Base-by-base conservation (phyloP, 2,113 vertebrate genomes). In the Etia nguti region DNA sequence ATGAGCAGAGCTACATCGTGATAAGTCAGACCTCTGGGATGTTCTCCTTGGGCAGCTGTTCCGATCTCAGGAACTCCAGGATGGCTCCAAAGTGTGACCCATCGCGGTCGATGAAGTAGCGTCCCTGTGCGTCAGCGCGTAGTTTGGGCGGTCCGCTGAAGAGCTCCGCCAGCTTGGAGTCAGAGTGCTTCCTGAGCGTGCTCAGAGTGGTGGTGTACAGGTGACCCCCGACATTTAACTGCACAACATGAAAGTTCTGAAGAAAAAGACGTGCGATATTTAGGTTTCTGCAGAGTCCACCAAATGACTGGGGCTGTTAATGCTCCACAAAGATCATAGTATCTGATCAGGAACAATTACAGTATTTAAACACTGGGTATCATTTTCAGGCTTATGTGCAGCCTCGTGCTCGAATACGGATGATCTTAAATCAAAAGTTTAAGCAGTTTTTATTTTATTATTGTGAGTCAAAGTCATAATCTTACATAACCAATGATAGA, bases 21-120 rank as follows among this genome's bases (percentile, higher is more conserved):
- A 50, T 31, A 2, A 50, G 10, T 24, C 80, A 1, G 5, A 95
- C 97, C 1, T 98, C 97, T 7, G 75, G 93, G 85, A 98, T 38
- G 84, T 97, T 92, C 55, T 96, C 91, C 0, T 90, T 94, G 54
- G 98, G 98, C 62, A 98, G 88, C 31, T 91, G 92, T 11, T 97
- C 97, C 0, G 96, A 97, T 13, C 98, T 96, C 81, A 99, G 96
- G 92, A 97, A 99, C 54, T 98, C 97, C 55, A 99, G 86, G 80
- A 99, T 91, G 50, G 96, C 95, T 9, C 95, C 95, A 18, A 99
- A 99, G 84, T 97, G 92, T 0, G 95, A 96, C 2, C 98, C 97
- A 0, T 98, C 95, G 0, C 97, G 96, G 94, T 99, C 98, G 0
- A 99, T 96, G 96, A 99, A 99, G 96, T 94, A 95, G 10, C 97